Evolutionary conservation across 1,140 invertebrate genomes (phyloP).

Genomic region (Tetragnatha versicolor): DNA sequence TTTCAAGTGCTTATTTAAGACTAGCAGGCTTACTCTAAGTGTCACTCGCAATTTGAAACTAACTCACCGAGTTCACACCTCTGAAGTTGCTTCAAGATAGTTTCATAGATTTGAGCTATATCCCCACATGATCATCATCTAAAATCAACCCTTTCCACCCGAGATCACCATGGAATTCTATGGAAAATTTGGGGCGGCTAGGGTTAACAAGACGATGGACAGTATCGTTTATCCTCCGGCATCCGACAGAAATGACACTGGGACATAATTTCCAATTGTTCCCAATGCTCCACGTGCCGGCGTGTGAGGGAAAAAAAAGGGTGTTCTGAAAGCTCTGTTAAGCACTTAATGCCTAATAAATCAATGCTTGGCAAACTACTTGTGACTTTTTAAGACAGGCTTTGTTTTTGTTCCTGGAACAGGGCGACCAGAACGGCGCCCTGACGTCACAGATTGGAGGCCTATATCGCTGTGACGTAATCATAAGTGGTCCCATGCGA

Average conservation of each 20-base stretch:
- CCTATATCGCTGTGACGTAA: slow-evolving; percentile 20
- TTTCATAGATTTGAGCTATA: too few relatives aligned
- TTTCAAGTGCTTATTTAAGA: too few relatives aligned
- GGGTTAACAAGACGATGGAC: too few relatives aligned
- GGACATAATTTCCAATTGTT: slow-evolving; percentile 20
- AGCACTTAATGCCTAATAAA: slow-evolving; percentile 42
- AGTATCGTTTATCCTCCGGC: too few relatives aligned
- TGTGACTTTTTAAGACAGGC: slow-evolving; percentile 6
- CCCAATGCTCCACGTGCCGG: neutral
- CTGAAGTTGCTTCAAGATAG: neutral
- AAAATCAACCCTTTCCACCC: too few relatives aligned
- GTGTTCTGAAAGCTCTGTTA: slow-evolving; percentile 17
- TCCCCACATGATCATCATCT: too few relatives aligned
- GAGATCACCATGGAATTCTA: too few relatives aligned
- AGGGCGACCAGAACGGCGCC: slow-evolving; percentile 1
- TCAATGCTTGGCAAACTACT: slow-evolving; percentile 35
- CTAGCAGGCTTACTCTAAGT: too few relatives aligned
- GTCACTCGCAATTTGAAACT: neutral
- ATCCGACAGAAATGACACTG: too few relatives aligned
- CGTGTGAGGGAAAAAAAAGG: neutral
- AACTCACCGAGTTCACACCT: neutral
- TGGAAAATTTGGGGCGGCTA: too few relatives aligned
- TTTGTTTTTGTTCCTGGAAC: slow-evolving; percentile 30
- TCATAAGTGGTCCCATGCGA: slow-evolving; percentile 19
- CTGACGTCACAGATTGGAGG: slow-evolving; percentile 30